Percentiles rank a stretch among this genome's conserved stretches.
These are phyloP conservation scores for Ophion ellenae DNA, from an alignment of 2,888 invertebrate species.

Conservation along the genomic window DNA sequence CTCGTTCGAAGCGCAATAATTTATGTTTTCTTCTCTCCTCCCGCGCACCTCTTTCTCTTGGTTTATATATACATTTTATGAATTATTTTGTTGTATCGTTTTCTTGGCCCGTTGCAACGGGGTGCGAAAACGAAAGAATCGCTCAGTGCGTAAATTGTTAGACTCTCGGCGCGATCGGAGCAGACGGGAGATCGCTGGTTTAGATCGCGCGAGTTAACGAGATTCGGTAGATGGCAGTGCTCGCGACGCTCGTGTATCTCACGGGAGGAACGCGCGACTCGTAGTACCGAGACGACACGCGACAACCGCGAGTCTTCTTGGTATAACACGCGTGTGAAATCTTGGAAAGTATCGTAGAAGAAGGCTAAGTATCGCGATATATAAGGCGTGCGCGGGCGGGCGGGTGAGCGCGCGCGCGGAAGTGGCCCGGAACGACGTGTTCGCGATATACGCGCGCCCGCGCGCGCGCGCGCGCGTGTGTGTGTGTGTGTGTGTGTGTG, in stretches of 20 bases:
- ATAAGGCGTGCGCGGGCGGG: conserved; percentile 28
- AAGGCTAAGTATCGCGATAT: neutral
- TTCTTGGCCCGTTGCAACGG: too few relatives aligned
- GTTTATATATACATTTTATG: too few relatives aligned
- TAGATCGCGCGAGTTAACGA: conserved; percentile 34
- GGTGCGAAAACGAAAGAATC: too few relatives aligned
- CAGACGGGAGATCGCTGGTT: neutral
- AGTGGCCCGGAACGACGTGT: conserved; percentile 11
- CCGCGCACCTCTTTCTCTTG: too few relatives aligned
- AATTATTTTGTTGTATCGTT: too few relatives aligned
- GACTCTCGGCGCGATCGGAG: too few relatives aligned
- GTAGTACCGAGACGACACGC: neutral
- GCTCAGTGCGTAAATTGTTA: too few relatives aligned
- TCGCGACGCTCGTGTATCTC: conserved; percentile 14
- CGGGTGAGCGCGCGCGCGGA: conserved; percentile 41
- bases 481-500: conserved; percentile 31
- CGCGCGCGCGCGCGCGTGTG: conserved; percentile 35
- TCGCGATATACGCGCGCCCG: conserved; percentile 13
- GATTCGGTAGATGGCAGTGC: conserved; percentile 47
- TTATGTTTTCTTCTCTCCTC: too few relatives aligned
- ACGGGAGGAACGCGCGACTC: conserved; percentile 26
- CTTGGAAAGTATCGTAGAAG: conserved; percentile 26
- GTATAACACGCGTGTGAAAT: neutral
- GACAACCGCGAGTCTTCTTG: neutral
- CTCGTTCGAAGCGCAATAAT: too few relatives aligned